Percentiles rank a stretch among this genome's conserved stretches.
phyloP scores from a whole-genome alignment of 2,888 invertebrate species.

The Laspeyria flexula region DNA sequence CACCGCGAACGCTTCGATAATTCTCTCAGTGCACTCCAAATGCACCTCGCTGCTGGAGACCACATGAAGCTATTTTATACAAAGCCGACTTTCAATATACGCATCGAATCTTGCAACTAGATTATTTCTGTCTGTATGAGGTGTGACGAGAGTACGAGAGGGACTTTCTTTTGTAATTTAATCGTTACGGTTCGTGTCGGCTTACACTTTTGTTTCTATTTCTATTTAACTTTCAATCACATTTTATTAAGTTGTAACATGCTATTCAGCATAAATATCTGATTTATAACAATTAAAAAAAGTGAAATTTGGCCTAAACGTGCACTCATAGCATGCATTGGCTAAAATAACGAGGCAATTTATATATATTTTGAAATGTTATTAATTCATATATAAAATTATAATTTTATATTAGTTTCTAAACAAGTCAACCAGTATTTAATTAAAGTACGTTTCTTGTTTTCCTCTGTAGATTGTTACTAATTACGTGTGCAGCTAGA shows the following conservation, averaged over 20 bases:
- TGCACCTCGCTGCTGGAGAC: constrained; percentile 79
- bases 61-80: constrained; percentile 65
- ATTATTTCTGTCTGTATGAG: constrained; percentile 62
- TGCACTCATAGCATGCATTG: not conserved
- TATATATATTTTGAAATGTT: not conserved
- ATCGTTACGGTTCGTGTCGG: constrained; percentile 65
- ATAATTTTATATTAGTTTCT: not conserved
- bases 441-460: constrained; percentile 13
- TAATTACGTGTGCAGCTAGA: constrained; percentile 29
- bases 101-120: constrained; percentile 58
- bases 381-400: not conserved
- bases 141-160: constrained; percentile 52
- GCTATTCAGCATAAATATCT: constrained; percentile 31
- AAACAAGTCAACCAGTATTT: constrained; percentile 2
- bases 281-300: constrained; percentile 11
- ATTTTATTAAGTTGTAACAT: constrained; percentile 51
- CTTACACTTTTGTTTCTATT: constrained; percentile 67
- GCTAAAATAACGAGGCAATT: not conserved
- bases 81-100: constrained; percentile 55
- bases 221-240: constrained; percentile 66
- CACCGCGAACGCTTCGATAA: constrained; percentile 66
- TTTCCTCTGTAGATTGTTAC: constrained; percentile 22
- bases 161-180: constrained; percentile 77
- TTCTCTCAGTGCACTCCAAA: constrained; percentile 76
- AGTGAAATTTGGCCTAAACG: constrained; percentile 7